Evolutionary conservation across 2,113 vertebrate species (phyloP).

Genomic region (Brachyhypopomus occidentalis): DNA sequence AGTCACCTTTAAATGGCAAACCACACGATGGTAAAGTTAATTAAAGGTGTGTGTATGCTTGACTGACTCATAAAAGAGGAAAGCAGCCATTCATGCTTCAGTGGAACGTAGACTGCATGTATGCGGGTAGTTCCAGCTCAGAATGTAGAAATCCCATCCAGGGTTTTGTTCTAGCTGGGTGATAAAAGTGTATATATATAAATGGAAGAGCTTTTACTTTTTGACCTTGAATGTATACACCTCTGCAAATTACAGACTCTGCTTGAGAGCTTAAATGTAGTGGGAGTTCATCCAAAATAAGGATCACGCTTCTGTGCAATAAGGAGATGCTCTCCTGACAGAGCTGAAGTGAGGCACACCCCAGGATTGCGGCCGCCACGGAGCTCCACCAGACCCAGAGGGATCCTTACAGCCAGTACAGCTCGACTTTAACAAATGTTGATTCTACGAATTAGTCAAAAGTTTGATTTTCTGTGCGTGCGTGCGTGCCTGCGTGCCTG

Average conservation of each 20-base stretch:
- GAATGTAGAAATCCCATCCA: too few relatives aligned
- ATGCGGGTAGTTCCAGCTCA: too few relatives aligned
- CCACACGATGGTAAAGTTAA: background rate
- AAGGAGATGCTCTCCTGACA: background rate
- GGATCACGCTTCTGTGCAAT: background rate
- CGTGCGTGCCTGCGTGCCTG: too few relatives aligned
- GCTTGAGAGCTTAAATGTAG: background rate
- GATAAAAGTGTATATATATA: too few relatives aligned
- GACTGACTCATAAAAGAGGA: background rate
- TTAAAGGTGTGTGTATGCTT: background rate
- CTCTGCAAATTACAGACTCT: background rate
- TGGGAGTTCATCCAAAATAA: background rate
- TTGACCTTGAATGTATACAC: too few relatives aligned
- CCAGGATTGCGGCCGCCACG: background rate
- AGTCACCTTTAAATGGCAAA: background rate
- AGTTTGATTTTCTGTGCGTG: too few relatives aligned
- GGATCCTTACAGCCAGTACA: too few relatives aligned
- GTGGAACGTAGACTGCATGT: background rate
- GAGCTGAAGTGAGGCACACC: background rate
- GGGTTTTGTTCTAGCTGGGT: too few relatives aligned
- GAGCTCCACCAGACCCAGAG: too few relatives aligned
- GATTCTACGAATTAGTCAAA: too few relatives aligned
- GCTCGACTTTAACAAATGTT: too few relatives aligned
- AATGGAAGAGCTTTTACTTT: too few relatives aligned
- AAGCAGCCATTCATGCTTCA: background rate